A percentile compares a stretch with the other conserved stretches of the same genome.
phyloP scores from a whole-genome alignment of 2,888 invertebrate species.

The Drosophila paranaensis region DNA sequence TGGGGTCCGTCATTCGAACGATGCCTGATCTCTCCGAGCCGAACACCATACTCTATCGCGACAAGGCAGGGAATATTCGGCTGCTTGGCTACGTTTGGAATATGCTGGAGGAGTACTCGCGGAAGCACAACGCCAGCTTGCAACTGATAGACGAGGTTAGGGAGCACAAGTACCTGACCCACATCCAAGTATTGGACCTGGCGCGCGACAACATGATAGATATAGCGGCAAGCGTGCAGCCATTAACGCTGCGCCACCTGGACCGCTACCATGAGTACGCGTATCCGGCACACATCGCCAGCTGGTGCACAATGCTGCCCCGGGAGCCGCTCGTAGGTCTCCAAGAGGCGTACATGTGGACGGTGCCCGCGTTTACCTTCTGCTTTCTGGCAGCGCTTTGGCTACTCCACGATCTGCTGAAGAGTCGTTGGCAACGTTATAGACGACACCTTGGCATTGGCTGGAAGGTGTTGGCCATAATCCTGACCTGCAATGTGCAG shows the following conservation, averaged over 20 bases:
- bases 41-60: conserved; percentile 56
- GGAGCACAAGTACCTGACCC: conserved; percentile 17
- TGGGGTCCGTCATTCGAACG: conserved; percentile 36
- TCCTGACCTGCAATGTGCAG: conserved; percentile 43
- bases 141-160: conserved; percentile 21
- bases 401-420: conserved; percentile 13
- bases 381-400: conserved; percentile 27
- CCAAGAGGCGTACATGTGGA: conserved; percentile 18
- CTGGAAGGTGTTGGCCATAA: conserved; percentile 44
- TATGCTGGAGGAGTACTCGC: conserved; percentile 43
- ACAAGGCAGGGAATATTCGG: conserved; percentile 18
- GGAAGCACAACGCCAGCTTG: conserved; percentile 55
- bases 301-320: conserved; percentile 71
- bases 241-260: conserved; percentile 24
- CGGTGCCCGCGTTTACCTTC: conserved; percentile 16
- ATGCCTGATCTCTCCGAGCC: conserved; percentile 68
- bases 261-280: conserved; percentile 38
- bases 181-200: conserved; percentile 47
- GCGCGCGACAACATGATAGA: conserved; percentile 46
- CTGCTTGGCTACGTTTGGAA: conserved; percentile 65
- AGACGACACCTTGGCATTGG: conserved; percentile 34
- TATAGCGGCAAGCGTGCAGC: conserved; percentile 51
- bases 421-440: conserved; percentile 34
- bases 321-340: conserved; percentile 30
- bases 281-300: conserved; percentile 52